A percentile compares a stretch with the other conserved stretches of the same genome.
Evolutionary conservation across 1,140 invertebrate genomes (phyloP).

Genomic region (Acarapis woodi): DNA sequence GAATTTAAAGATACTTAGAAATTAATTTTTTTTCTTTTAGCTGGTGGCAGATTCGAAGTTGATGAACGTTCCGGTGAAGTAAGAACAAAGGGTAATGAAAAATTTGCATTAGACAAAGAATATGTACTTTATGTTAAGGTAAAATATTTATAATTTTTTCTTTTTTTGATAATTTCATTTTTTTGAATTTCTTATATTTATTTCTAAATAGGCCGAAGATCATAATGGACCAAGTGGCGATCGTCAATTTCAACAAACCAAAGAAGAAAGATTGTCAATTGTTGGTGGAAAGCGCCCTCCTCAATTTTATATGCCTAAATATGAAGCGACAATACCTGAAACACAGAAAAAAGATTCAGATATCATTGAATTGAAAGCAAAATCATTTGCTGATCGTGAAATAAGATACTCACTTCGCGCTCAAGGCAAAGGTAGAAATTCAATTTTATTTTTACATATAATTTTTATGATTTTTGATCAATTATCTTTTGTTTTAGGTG

Average conservation of each 20-base stretch:
- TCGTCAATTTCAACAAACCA: slow-evolving; percentile 55
- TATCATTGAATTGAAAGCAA: slow-evolving; percentile 81
- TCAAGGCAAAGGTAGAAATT: slow-evolving; percentile 45
- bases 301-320: slow-evolving; percentile 72
- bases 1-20: no score
- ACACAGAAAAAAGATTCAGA: slow-evolving; percentile 86
- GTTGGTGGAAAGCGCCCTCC: slow-evolving; percentile 72
- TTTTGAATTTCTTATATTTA: no score
- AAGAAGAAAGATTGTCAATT: slow-evolving; percentile 63
- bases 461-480: no score
- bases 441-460: no score
- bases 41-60: slow-evolving; percentile 48
- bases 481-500: no score
- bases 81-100: slow-evolving; percentile 56
- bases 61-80: slow-evolving; percentile 74
- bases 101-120: slow-evolving; percentile 80
- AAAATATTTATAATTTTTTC: no score
- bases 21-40: slow-evolving; percentile 19
- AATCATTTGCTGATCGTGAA: slow-evolving; percentile 76
- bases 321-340: slow-evolving; percentile 75
- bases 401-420: slow-evolving; percentile 76
- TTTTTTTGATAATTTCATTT: no score
- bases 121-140: slow-evolving; percentile 80
- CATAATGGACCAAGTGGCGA: slow-evolving; percentile 69
- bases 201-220: no score